These are phyloP conservation scores for Enteromius fasciolatus DNA, from an alignment of 2,797 vertebrate species.

Conservation along the genomic window DNA sequence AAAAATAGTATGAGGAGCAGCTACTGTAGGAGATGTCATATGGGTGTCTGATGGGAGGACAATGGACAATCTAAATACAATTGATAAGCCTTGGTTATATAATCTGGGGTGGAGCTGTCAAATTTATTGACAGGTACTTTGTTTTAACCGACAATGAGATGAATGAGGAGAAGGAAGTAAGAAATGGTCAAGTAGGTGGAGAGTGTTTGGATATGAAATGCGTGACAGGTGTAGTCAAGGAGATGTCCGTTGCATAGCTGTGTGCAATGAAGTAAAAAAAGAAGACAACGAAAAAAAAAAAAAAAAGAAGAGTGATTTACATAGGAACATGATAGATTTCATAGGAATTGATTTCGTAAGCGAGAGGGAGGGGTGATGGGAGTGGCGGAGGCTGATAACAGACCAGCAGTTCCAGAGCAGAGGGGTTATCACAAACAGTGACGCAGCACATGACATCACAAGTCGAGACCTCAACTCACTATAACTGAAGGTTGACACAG, in stretches of 20 bases:
- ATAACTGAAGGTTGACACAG: constrained; percentile 8
- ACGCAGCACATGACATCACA: constrained; percentile 33
- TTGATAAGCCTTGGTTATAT: neutral
- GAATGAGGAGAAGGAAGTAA: neutral
- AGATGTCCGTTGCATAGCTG: neutral
- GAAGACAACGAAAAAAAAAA: too few relatives aligned
- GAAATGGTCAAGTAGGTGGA: neutral
- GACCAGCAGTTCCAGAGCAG: constrained; percentile 25
- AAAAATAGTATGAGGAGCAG: neutral
- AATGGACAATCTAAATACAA: constrained; percentile 4
- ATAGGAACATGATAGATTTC: constrained; percentile 48
- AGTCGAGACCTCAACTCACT: neutral
- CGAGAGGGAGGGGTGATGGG: constrained; percentile 41
- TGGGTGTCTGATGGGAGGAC: neutral
- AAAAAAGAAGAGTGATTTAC: constrained; percentile 1
- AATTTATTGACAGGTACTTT: neutral
- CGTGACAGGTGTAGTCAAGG: neutral
- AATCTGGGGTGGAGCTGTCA: constrained; percentile 2
- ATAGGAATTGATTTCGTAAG: constrained; percentile 44
- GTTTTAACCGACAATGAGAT: neutral
- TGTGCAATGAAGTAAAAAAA: neutral
- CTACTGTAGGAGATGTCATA: neutral
- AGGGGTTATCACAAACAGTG: constrained; percentile 39
- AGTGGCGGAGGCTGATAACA: constrained; percentile 56
- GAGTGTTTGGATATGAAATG: neutral